Base-by-base conservation (phyloP, 2,113 vertebrate species). In the Archilochus colubris region DNA sequence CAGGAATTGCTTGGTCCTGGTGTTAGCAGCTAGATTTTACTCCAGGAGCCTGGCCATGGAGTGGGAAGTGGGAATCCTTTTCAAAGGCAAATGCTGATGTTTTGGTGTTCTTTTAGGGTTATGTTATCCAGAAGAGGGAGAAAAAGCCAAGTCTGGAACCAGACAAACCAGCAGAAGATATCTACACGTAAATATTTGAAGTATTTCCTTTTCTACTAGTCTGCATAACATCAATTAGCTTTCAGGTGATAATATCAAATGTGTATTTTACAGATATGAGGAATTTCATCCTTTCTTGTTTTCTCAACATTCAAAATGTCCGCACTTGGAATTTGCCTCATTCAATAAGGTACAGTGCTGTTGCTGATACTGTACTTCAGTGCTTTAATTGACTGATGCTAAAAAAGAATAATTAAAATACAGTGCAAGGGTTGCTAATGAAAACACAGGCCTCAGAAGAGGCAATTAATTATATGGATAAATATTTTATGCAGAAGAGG, bases 211-310 rank as follows among this genome's bases (percentile, higher is more conserved):
- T 48, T 76, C 30, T 86, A 6, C 73, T 89, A n/a, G 43, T 43
- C 78, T 91, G 30, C 68, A 4, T 91, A 27, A 75, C 76, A 55
- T 58, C 46, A 62, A 57, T 75, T 87, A 91, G 91, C 73, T 89
- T 90, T 92, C 85, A 92, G 96, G 73, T 96, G 80, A 95, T 97
- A 82, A 83, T 96, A 90, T 88, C 89, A 86, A 95, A 84, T 92
- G 66, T 97, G 53, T 97, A 54, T 96, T 95, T 97, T 97, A 83
- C 97, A 99, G 99, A 96, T 99, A 99, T 92, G 99, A 99, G 88
- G 99, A 99, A 94, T 99, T 99, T 97, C 99, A 99, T 96, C 99
- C 99, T 91, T 99, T 99, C 96, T 98, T 99, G 89, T 99, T 99
- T 97, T 98, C 98, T 75, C 99, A 99, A 95, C 98, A 99, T 97